These are phyloP conservation scores for Petromus typicus DNA, from an alignment of 2,113 vertebrate species.

Conservation along the genomic window DNA sequence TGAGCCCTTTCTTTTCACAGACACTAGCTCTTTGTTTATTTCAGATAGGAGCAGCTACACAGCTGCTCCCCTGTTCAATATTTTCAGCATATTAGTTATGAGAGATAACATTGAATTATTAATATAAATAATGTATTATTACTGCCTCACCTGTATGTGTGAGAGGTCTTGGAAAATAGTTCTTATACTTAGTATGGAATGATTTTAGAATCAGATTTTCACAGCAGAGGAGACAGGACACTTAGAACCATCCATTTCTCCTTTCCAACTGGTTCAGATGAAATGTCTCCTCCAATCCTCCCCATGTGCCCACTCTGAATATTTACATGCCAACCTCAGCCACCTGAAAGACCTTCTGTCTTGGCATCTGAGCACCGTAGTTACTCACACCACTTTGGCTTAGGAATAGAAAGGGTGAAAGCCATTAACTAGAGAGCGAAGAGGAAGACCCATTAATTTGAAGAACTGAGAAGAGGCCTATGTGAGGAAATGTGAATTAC, in stretches of 20 bases:
- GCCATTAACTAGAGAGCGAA: background rate
- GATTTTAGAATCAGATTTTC: conserved; percentile 60
- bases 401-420: conserved; percentile 7
- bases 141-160: conserved; percentile 54
- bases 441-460: background rate
- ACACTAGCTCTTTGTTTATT: conserved; percentile 76
- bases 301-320: background rate
- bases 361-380: background rate
- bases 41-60: conserved; percentile 70
- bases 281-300: background rate
- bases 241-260: background rate
- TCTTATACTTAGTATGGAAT: conserved; percentile 59
- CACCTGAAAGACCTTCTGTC: background rate
- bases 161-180: conserved; percentile 70
- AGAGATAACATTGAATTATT: conserved; percentile 82
- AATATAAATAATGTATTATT: conserved; percentile 80
- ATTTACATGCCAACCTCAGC: background rate
- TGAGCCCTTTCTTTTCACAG: conserved; percentile 77
- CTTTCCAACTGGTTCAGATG: background rate
- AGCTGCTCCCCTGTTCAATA: conserved; percentile 72
- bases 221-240: background rate
- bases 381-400: background rate
- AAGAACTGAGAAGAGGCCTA: background rate
- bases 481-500: background rate
- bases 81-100: conserved; percentile 77